Conservation (phyloP, 2,797 vertebrate genomes). For the Peromyscus melanophrys region DNA sequence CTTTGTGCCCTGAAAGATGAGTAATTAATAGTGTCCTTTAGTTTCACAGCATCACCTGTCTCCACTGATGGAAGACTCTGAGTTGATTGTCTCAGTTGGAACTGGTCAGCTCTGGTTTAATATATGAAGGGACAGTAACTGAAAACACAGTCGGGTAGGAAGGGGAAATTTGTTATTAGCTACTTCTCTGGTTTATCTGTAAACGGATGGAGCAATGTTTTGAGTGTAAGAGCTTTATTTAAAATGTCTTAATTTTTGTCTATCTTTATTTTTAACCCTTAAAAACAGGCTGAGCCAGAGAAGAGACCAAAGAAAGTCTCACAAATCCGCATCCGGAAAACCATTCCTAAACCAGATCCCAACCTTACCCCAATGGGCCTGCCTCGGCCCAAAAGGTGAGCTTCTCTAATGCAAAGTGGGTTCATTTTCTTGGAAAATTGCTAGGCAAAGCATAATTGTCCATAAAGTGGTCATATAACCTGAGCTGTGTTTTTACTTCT, state of each 20-base stretch:
- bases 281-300: conserved; percentile 87
- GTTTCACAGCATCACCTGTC: not conserved
- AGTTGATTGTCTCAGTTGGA: not conserved
- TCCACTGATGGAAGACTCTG: not conserved
- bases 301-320: conserved; percentile 94
- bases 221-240: conserved; percentile 31
- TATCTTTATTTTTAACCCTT: conserved; percentile 58
- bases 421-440: not conserved
- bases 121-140: not conserved
- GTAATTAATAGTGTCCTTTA: not conserved
- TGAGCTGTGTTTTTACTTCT: not conserved
- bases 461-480: not conserved
- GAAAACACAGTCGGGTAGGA: not conserved
- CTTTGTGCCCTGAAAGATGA: not conserved
- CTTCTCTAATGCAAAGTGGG: not conserved
- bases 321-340: conserved; percentile 96
- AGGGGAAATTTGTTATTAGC: not conserved
- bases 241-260: conserved; percentile 39
- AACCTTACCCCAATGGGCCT: conserved; percentile 98
- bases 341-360: conserved; percentile 94
- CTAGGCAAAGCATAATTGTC: not conserved
- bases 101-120: not conserved
- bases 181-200: not conserved
- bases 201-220: not conserved
- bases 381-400: conserved; percentile 96